These are phyloP conservation scores for Glandiceps talaboti DNA, from an alignment of 53 echinoderm and acorn worm genomes.

Conservation along the genomic window DNA sequence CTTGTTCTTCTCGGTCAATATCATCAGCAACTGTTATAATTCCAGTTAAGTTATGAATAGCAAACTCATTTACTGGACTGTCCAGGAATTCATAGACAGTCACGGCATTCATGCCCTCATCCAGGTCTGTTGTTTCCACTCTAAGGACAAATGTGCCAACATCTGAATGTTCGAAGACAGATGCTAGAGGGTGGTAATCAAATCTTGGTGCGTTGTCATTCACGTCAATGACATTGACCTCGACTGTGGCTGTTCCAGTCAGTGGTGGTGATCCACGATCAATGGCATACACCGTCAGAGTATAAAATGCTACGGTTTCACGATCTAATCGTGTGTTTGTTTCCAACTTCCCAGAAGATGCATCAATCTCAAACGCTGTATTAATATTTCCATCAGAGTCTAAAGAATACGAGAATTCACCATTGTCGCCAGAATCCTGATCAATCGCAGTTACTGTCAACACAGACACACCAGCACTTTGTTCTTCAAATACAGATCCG, in stretches of 20 bases:
- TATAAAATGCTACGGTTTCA: conserved; percentile 41
- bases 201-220: conserved; percentile 70
- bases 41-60: conserved; percentile 47
- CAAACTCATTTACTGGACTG: conserved; percentile 31
- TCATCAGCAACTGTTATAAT: conserved; percentile 45
- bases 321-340: conserved; percentile 58
- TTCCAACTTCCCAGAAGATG: conserved; percentile 36
- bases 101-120: conserved; percentile 37
- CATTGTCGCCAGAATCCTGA: conserved; percentile 38
- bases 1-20: conserved; percentile 40
- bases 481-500: conserved; percentile 37
- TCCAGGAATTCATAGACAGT: conserved; percentile 39
- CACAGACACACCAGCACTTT: conserved; percentile 17
- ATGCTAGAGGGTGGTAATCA: conserved; percentile 49
- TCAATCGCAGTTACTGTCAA: conserved; percentile 51
- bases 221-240: conserved; percentile 53
- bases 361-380: conserved; percentile 49
- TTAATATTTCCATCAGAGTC: conserved; percentile 34
- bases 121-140: conserved; percentile 58
- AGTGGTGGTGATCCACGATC: conserved; percentile 62
- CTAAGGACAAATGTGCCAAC: conserved; percentile 55
- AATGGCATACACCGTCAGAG: conserved; percentile 46
- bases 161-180: conserved; percentile 50
- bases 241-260: conserved; percentile 34
- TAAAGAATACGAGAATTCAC: conserved; percentile 46